Conservation (phyloP, 23 tunicate species). For the Ascidia mentula region DNA sequence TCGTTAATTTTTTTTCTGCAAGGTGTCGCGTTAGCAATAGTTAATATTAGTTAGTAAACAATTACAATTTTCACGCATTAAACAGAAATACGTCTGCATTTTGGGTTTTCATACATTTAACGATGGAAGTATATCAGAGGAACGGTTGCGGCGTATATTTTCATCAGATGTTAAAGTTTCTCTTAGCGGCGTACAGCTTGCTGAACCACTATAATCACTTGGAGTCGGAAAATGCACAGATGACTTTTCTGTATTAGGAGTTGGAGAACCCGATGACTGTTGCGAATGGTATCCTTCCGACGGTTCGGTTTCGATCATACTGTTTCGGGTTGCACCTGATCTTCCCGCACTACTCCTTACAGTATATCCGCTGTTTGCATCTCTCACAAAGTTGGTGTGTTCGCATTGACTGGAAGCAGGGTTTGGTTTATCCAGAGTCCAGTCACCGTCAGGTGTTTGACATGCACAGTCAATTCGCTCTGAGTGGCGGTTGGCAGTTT, state of each 20-base stretch:
- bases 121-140: slow-evolving; percentile 38
- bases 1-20: not conserved
- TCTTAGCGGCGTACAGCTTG: slow-evolving; percentile 8
- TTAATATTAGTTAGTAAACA: too few relatives aligned
- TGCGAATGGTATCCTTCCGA: slow-evolving; percentile 94
- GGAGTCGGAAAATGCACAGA: slow-evolving; percentile 49
- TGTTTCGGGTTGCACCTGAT: not conserved
- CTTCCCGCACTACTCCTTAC: not conserved
- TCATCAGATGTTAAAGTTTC: not conserved
- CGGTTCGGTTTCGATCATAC: slow-evolving; percentile 25
- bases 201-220: not conserved
- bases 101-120: not conserved
- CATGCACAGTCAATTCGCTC: slow-evolving; percentile 36
- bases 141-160: slow-evolving; percentile 25
- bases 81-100: not conserved
- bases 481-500: not conserved
- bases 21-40: not conserved
- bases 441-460: slow-evolving; percentile 33
- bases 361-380: too few relatives aligned
- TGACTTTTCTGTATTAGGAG: slow-evolving; percentile 65
- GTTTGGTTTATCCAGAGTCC: not conserved
- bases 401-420: not conserved
- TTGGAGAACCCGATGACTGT: slow-evolving; percentile 93
- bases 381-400: too few relatives aligned
- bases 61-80: too few relatives aligned